Evolutionary conservation across 2,888 invertebrate species (phyloP).

Genomic region (Ommatoiulus sabulosus): DNA sequence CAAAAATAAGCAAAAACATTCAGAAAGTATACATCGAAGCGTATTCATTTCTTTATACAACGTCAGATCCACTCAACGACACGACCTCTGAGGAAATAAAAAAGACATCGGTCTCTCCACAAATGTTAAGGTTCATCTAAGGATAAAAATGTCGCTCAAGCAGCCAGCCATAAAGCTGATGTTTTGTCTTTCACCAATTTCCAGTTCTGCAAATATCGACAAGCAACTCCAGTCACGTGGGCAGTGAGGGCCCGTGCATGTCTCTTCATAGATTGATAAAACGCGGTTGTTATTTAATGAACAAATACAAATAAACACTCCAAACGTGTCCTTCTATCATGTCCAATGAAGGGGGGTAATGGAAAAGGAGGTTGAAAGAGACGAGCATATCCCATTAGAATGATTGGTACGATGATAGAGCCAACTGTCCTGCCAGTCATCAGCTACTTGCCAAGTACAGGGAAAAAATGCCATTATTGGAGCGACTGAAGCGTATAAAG

Average conservation of each 20-base stretch:
- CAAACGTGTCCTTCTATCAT: slow-evolving; percentile 17
- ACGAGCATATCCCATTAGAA: slow-evolving; percentile 25
- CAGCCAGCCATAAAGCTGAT: neutral
- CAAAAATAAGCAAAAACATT: neutral
- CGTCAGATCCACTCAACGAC: neutral
- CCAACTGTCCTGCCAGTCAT: slow-evolving; percentile 41
- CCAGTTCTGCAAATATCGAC: slow-evolving; percentile 5
- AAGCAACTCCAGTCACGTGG: neutral
- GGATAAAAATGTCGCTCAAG: neutral
- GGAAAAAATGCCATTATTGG: neutral
- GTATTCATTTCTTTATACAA: neutral
- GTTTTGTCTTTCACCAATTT: neutral
- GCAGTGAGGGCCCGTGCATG: neutral
- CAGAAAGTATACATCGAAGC: neutral
- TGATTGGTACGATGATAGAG: slow-evolving; percentile 25
- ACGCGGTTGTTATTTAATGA: slow-evolving; percentile 44
- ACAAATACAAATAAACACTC: slow-evolving; percentile 43
- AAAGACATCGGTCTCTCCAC: slow-evolving; percentile 21
- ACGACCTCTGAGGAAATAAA: neutral
- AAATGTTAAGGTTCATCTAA: slow-evolving; percentile 11
- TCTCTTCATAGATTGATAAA: neutral
- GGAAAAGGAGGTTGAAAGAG: neutral
- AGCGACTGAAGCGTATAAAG: neutral
- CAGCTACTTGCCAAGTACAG: slow-evolving; percentile 4
- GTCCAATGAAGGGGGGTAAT: slow-evolving; percentile 15